phyloP scores from a whole-genome alignment of 2,797 vertebrate genomes.

The Dendrocincla fuliginosa region DNA sequence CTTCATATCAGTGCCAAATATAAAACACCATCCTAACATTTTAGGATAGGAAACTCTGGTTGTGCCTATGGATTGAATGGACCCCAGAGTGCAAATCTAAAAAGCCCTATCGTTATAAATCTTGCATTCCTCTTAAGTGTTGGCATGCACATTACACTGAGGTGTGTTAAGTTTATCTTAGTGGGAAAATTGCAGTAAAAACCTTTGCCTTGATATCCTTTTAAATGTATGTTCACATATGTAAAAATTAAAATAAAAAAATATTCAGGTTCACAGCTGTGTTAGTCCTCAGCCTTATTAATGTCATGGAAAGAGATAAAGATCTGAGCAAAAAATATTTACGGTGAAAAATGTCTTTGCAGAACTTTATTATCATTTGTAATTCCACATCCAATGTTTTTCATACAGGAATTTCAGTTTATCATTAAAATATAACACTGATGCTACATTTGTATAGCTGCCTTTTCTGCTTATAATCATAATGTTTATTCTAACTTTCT shows the following conservation, averaged over 20 bases:
- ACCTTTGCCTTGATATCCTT: conserved; percentile 17
- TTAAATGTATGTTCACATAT: conserved; percentile 1
- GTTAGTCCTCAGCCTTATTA: not conserved
- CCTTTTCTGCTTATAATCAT: conserved; percentile 68
- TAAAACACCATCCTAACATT: conserved; percentile 63
- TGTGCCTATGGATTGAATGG: conserved; percentile 75
- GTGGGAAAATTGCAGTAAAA: conserved; percentile 48
- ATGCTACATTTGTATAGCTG: conserved; percentile 63
- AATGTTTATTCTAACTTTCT: conserved; percentile 71
- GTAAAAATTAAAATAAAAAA: conserved; percentile 34
- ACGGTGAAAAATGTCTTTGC: conserved; percentile 4
- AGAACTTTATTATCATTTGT: conserved; percentile 48
- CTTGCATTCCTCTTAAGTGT: conserved; percentile 77
- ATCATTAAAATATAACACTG: conserved; percentile 52
- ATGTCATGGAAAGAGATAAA: conserved; percentile 11
- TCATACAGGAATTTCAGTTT: conserved; percentile 13
- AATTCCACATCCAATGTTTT: not conserved
- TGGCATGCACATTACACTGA: conserved; percentile 75
- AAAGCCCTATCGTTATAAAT: conserved; percentile 77
- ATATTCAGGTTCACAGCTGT: not conserved
- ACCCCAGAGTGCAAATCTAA: conserved; percentile 74
- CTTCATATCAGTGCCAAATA: conserved; percentile 68
- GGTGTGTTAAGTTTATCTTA: conserved; percentile 73
- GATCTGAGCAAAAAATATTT: conserved; percentile 34
- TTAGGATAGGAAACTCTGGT: conserved; percentile 70